Percentiles rank a stretch among this genome's conserved stretches.
Evolutionary conservation across 2,113 vertebrate genomes (phyloP).

Genomic region (Menidia beryllina): DNA sequence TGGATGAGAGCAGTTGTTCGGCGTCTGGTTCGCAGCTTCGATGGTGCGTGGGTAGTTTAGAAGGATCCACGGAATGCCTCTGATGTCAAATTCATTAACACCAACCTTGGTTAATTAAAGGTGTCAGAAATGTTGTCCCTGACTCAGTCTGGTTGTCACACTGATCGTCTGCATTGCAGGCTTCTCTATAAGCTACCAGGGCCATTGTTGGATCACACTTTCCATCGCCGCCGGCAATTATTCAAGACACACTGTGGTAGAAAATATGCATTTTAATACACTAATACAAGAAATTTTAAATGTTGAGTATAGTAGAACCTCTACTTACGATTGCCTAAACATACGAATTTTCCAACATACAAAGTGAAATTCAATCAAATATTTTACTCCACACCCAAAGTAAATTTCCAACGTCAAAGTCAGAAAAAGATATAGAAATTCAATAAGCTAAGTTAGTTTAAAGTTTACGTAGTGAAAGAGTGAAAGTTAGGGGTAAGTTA

Average conservation of each 20-base stretch:
- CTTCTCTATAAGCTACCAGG: not conserved
- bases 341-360: too few relatives aligned
- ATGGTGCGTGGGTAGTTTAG: slow-evolving; percentile 5
- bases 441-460: too few relatives aligned
- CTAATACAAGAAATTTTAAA: too few relatives aligned
- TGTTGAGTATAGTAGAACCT: too few relatives aligned
- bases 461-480: too few relatives aligned
- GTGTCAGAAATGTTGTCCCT: slow-evolving; percentile 4
- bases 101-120: slow-evolving; percentile 4
- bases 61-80: not conserved
- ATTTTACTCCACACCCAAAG: too few relatives aligned
- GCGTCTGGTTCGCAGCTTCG: slow-evolving; percentile 4
- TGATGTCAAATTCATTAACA: slow-evolving; percentile 18
- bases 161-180: not conserved
- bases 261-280: too few relatives aligned
- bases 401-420: too few relatives aligned
- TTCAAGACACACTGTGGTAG: not conserved
- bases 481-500: too few relatives aligned
- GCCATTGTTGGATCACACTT: not conserved
- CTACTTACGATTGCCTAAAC: too few relatives aligned
- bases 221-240: not conserved
- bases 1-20: slow-evolving; percentile 16
- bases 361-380: too few relatives aligned
- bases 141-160: not conserved
- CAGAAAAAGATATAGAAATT: too few relatives aligned